Percentiles rank a stretch among this genome's conserved stretches.
phyloP scores from a whole-genome alignment of 1,140 invertebrate genomes.

The Drosophila busckii region DNA sequence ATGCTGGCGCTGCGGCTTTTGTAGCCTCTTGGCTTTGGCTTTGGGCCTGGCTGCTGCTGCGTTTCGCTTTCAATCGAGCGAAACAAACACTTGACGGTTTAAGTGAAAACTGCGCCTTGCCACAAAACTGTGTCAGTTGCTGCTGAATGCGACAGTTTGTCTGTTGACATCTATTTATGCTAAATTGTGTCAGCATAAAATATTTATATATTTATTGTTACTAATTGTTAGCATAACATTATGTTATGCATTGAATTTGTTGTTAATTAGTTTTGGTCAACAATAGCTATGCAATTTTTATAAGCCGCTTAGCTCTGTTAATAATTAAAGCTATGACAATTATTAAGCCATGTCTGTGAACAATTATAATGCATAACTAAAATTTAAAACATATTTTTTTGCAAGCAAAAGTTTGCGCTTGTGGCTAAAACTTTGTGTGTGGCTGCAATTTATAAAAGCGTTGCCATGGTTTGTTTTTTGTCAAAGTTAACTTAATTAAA shows the following conservation, averaged over 20 bases:
- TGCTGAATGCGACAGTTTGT: constrained; percentile 23
- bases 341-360: constrained; percentile 37
- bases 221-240: constrained; percentile 7
- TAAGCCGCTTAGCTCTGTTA: constrained; percentile 41
- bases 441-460: too few relatives aligned
- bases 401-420: too few relatives aligned
- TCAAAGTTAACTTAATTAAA: too few relatives aligned
- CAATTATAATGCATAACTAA: too few relatives aligned
- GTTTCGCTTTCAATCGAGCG: constrained; percentile 50
- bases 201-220: not conserved
- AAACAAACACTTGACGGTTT: constrained; percentile 28
- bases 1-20: constrained; percentile 61
- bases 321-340: too few relatives aligned
- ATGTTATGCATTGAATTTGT: constrained; percentile 33
- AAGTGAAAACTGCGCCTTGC: constrained; percentile 29
- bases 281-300: constrained; percentile 22
- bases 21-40: too few relatives aligned
- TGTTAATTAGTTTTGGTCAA: constrained; percentile 51
- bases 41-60: too few relatives aligned
- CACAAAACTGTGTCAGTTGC: constrained; percentile 8
- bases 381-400: too few relatives aligned
- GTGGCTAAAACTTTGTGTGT: too few relatives aligned
- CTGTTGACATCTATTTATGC: too few relatives aligned
- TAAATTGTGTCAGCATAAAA: constrained; percentile 1
- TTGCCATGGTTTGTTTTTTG: too few relatives aligned